Conservation (phyloP, 2,797 vertebrate species). For the Falco cherrug region DNA sequence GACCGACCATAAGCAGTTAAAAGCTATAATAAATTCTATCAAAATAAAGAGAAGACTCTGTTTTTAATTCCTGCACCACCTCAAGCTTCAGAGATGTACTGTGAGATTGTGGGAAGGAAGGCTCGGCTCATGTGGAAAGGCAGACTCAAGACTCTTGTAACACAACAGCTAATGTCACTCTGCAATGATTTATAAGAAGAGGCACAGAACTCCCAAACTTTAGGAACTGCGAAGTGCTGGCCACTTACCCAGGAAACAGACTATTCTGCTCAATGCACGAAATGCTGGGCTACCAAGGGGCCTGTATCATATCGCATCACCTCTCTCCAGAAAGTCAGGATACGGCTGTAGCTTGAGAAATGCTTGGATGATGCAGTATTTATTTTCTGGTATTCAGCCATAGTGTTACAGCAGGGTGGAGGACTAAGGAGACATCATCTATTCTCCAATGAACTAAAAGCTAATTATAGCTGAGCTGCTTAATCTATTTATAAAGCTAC, state of each 20-base stretch:
- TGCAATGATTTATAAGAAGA: background rate
- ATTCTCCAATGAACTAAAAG: background rate
- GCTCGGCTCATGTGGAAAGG: background rate
- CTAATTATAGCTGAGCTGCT: slow-evolving; percentile 6
- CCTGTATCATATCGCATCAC: background rate
- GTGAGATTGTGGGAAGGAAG: background rate
- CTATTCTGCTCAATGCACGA: background rate
- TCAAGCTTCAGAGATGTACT: background rate
- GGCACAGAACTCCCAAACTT: background rate
- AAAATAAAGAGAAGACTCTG: background rate
- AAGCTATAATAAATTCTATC: background rate
- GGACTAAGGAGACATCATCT: background rate
- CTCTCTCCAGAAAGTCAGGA: background rate
- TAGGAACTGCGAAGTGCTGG: background rate
- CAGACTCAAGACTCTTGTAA: background rate
- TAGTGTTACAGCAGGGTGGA: background rate
- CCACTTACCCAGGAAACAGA: background rate
- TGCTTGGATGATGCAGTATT: background rate
- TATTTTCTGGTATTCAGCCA: background rate
- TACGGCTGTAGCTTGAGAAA: background rate
- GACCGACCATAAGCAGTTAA: background rate
- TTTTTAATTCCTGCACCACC: background rate
- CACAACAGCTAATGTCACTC: background rate
- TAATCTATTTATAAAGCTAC: slow-evolving; percentile 13
- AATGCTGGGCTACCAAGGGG: background rate